Percentiles rank a stretch among this genome's conserved stretches.
Conservation (phyloP, 2,888 invertebrate genomes). For the Conistra vaccinii region DNA sequence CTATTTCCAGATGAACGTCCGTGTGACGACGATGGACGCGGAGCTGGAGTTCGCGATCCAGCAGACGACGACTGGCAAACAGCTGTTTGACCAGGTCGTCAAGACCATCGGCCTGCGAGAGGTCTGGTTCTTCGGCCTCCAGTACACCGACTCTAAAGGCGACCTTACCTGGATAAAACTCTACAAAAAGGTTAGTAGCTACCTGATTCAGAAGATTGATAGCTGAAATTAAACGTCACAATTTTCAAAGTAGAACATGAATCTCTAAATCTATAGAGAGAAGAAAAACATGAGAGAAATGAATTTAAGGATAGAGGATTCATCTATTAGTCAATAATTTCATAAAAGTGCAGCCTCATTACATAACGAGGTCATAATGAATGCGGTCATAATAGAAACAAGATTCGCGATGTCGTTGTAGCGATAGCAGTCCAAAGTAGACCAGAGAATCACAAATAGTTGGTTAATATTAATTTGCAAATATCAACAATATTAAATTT, state of each 20-base stretch:
- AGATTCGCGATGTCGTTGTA: constrained; percentile 23
- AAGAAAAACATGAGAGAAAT: neutral
- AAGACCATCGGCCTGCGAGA: constrained; percentile 99
- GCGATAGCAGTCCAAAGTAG: constrained; percentile 13
- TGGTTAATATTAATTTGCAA: constrained; percentile 33
- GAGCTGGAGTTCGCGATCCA: constrained; percentile 99
- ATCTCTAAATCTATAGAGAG: neutral
- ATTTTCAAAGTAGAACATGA: neutral
- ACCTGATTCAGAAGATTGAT: neutral
- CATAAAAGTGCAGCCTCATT: constrained; percentile 21
- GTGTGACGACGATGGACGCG: constrained; percentile 99
- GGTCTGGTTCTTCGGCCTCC: constrained; percentile 99
- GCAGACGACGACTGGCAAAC: constrained; percentile 99
- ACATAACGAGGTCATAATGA: constrained; percentile 30
- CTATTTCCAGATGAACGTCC: constrained; percentile 97
- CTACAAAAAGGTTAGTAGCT: constrained; percentile 97
- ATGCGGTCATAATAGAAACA: constrained; percentile 31
- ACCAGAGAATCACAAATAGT: constrained; percentile 4
- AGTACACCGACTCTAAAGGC: constrained; percentile 99
- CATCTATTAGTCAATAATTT: constrained; percentile 15
- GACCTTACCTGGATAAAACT: constrained; percentile 99
- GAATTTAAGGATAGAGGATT: constrained; percentile 9
- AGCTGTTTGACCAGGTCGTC: constrained; percentile 99
- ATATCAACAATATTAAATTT: constrained; percentile 29
- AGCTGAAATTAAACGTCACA: neutral